Evolutionary conservation across 1,140 invertebrate species (phyloP).

Genomic region (Physella acuta): DNA sequence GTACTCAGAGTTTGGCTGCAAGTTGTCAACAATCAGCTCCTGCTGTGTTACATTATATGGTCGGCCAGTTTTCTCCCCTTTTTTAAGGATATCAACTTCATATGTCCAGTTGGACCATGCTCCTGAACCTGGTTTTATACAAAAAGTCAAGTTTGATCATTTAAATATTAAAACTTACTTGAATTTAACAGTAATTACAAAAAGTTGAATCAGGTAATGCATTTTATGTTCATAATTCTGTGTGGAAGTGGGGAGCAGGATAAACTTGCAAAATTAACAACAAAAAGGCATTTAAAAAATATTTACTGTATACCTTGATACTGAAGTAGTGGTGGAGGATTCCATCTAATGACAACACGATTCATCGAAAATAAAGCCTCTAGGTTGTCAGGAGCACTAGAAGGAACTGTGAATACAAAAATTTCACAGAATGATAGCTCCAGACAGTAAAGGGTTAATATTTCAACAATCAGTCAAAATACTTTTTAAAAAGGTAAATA

Average conservation of each 20-base stretch:
- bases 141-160: too few species aligned
- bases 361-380: conserved; percentile 76
- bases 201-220: too few species aligned
- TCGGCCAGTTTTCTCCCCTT: background rate
- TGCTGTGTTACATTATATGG: conserved; percentile 13
- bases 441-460: too few species aligned
- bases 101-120: conserved; percentile 86
- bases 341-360: conserved; percentile 74
- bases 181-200: too few species aligned
- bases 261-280: background rate
- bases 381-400: conserved; percentile 74
- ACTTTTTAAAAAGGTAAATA: too few species aligned
- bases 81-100: conserved; percentile 61
- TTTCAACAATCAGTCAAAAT: too few species aligned
- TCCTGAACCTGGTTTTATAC: conserved; percentile 60
- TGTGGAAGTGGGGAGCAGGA: background rate
- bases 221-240: background rate
- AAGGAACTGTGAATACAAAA: conserved; percentile 61
- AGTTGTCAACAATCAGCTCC: conserved; percentile 66
- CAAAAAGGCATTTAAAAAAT: background rate
- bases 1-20: conserved; percentile 76
- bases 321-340: conserved; percentile 72
- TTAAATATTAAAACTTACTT: too few species aligned
- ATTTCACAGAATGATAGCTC: background rate
- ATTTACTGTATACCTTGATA: conserved; percentile 73